Percentiles rank a stretch among this genome's conserved stretches.
These are phyloP conservation scores for Zaprionus africanus DNA, from an alignment of 1,140 invertebrate species.

Conservation along the genomic window DNA sequence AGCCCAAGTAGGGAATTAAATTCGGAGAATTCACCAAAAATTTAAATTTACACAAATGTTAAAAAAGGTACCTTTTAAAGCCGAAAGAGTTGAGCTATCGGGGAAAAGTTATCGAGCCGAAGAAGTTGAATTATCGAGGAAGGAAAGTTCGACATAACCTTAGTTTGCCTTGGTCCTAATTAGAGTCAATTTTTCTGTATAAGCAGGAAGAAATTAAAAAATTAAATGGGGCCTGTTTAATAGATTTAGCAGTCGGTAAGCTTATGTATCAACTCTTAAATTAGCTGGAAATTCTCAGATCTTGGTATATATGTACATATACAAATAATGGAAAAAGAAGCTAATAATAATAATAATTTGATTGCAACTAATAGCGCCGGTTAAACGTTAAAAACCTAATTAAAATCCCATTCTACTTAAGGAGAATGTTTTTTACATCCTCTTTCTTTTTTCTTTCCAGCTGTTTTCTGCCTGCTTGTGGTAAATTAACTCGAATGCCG, in stretches of 20 bases:
- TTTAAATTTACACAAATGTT: background rate
- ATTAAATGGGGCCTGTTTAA: too few species aligned
- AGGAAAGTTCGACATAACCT: too few species aligned
- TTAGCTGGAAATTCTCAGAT: too few species aligned
- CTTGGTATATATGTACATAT: too few species aligned
- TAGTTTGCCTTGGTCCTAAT: too few species aligned
- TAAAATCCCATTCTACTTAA: conserved; percentile 48
- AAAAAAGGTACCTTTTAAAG: conserved; percentile 15
- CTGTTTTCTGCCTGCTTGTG: conserved; percentile 52
- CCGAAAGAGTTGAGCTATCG: conserved; percentile 20
- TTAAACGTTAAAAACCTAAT: conserved; percentile 77
- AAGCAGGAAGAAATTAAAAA: too few species aligned
- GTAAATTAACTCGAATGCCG: conserved; percentile 79
- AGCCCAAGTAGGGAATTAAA: background rate
- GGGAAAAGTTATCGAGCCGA: background rate
- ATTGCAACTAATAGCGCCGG: conserved; percentile 64
- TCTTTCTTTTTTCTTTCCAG: conserved; percentile 1
- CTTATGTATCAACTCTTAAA: too few species aligned
- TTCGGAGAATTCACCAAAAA: background rate
- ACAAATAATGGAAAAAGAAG: background rate
- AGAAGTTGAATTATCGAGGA: conserved; percentile 10
- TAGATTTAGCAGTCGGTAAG: too few species aligned
- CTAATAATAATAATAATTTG: conserved; percentile 57
- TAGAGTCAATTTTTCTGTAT: too few species aligned
- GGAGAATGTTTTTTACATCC: conserved; percentile 48